Conservation (phyloP, 2,888 invertebrate genomes). For the Trichopria drosophilae region DNA sequence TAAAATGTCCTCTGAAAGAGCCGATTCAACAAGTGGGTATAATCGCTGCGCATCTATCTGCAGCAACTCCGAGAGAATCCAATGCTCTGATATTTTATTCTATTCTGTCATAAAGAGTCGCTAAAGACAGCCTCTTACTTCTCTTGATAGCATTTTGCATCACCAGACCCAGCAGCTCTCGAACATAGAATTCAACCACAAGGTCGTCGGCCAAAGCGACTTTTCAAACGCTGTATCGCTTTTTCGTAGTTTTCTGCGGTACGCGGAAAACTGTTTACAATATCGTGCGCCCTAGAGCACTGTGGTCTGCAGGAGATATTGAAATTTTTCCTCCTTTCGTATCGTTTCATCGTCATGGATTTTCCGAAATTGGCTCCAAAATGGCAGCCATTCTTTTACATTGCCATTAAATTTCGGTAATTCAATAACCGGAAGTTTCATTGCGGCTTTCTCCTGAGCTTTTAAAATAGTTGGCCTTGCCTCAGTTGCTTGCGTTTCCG, state of each 20-base stretch:
- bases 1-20: slow-evolving; percentile 36
- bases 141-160: slow-evolving; percentile 1
- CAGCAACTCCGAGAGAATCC: slow-evolving; percentile 36
- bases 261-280: slow-evolving; percentile 2
- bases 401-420: slow-evolving; percentile 37
- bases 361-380: slow-evolving; percentile 40
- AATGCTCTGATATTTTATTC: slow-evolving; percentile 41
- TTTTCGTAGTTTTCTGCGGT: slow-evolving; percentile 6
- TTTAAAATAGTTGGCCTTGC: no score
- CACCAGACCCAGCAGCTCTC: slow-evolving; percentile 6
- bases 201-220: slow-evolving; percentile 6
- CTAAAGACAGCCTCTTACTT: slow-evolving; percentile 25
- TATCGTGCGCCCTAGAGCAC: slow-evolving; percentile 4
- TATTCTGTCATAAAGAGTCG: slow-evolving; percentile 39
- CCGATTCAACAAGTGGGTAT: slow-evolving; percentile 40
- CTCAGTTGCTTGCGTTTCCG: no score
- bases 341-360: slow-evolving; percentile 36
- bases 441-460: no score
- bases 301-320: slow-evolving; percentile 35
- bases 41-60: slow-evolving; percentile 40
- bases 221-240: slow-evolving; percentile 1
- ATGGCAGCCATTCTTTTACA: slow-evolving; percentile 37
- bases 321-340: slow-evolving; percentile 36
- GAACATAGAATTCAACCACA: slow-evolving; percentile 3
- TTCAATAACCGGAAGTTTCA: slow-evolving; percentile 31